These are phyloP conservation scores for Xerus inauris DNA, from an alignment of 2,113 vertebrate genomes.

Conservation along the genomic window DNA sequence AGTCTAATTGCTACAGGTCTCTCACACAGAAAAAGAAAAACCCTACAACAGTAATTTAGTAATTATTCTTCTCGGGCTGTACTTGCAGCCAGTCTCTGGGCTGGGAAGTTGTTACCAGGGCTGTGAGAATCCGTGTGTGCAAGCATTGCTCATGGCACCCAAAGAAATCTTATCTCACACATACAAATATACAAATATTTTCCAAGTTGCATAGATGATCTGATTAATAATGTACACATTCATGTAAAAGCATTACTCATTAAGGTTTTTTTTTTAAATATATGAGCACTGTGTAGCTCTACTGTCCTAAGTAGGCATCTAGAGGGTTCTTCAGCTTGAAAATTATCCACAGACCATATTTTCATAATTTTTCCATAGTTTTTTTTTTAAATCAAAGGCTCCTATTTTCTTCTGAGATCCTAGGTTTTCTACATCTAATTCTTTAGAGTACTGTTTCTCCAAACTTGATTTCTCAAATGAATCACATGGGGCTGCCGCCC, in stretches of 20 bases:
- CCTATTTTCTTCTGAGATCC: not conserved
- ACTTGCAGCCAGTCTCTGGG: not conserved
- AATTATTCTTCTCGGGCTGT: not conserved
- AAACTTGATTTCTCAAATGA: slow-evolving; percentile 5
- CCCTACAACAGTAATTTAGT: not conserved
- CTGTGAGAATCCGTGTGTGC: not conserved
- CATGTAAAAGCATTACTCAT: slow-evolving; percentile 7
- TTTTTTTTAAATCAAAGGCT: not conserved
- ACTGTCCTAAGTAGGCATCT: not conserved
- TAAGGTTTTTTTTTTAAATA: not conserved
- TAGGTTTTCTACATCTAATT: not conserved
- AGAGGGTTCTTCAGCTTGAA: not conserved
- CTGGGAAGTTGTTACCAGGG: not conserved
- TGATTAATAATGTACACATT: slow-evolving; percentile 36
- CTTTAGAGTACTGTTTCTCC: not conserved
- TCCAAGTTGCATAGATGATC: slow-evolving; percentile 37
- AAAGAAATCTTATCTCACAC: slow-evolving; percentile 1
- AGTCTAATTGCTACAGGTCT: not conserved
- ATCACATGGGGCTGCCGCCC: not conserved
- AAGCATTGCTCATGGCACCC: not conserved
- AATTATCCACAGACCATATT: not conserved
- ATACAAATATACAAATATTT: slow-evolving; percentile 24
- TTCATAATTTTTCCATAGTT: not conserved
- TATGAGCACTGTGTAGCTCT: not conserved
- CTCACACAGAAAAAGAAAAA: not conserved